Evolutionary conservation across 92 coral and sea anemone species (phyloP), one percentile per base, ranked within the genome.

Genomic region (Pocillopora meandrina): DNA sequence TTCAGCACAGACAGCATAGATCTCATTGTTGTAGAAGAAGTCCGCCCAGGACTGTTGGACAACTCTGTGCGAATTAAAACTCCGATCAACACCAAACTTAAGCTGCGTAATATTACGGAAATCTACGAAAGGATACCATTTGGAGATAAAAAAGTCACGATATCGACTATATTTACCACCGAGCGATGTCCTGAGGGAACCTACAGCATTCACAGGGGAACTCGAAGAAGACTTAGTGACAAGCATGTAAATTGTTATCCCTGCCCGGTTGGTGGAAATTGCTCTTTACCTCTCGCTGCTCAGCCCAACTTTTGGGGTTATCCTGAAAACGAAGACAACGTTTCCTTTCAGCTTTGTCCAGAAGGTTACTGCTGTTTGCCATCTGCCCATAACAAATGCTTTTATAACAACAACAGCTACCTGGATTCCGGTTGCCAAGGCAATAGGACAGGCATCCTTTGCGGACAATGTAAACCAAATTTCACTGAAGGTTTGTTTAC

Each of bases 231-330:
- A 17, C 1, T 15, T 7, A 61, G 65, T 61, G 18, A 80, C 5
- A 61, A 17, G 2, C 49, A 42, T 61, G 47, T 72, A 3, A 14
- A 59, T 10, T 86, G 90, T 60, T 80, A 12, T 11, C 56, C 78
- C 1, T 86, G 90, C 56, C 90, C 90, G 26, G 18, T 6, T 61
- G 90, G 90, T 16, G 90, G 79, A 13, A 74, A 79, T 36, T 86
- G 90, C 78, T 42, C 81, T 0, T 36, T 59, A 8, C 16, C 65
- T 59, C 15, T 86, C 17, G 74, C 90, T 49, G 90, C 90, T 12
- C 61, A 58, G 19, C 85, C 90, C 12, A 80, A 86, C 56, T 80
- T 71, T 75, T 86, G 90, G 90, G 90, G 90, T 13, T 79, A 71
- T 13, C 80, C 79, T 23, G 5, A 7, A 61, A 26, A 60, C 9